Evolutionary conservation across 2,888 invertebrate genomes (phyloP), one percentile per base, ranked within the genome.

Genomic region (Palloptera scutellata): DNA sequence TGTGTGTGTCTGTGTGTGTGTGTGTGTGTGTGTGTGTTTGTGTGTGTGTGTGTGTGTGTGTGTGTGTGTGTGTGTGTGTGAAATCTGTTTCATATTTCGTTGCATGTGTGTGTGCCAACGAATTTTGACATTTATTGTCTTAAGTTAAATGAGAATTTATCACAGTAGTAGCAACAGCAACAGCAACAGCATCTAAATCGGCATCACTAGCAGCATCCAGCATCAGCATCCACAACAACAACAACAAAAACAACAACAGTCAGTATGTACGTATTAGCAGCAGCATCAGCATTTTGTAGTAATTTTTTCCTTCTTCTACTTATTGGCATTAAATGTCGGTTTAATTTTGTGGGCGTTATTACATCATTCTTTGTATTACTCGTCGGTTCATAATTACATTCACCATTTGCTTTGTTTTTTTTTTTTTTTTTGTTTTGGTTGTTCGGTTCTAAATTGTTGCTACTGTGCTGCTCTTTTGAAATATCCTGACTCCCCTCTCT

Each of bases 101-200:
- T 6, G 30, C 30, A 30, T 30, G 30, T 30, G 30, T 30, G 6
- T 30, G 30, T 30, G 30, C 52, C 67, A 58, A 51, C 61, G 57
- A 61, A 67, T 58, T 62, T 58, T 62, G 62, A 67, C 62, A 67
- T 61, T 67, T 67, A 67, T 67, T 67, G 57, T 52, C 67, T 61
- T 57, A 52, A 15, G 51, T 63, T 63, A 67, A 67, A 67, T 58
- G 67, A 67, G 58, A 62, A 62, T 62, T 62, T 61, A 67, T 67
- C 67, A 64, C 40, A 59, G 42, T 40, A 64, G 55, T 58, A 63
- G 13, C 41, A 62, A 2, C 42, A 54, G 15, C 42, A 61, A 1
- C 51, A 43, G n/a, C 6, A 30, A 6, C 30, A 30, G 30, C 30
- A 6, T 30, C 30, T 30, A 30, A 2, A 30, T 6, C 3, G 6